Base-by-base conservation (phyloP, 2,888 invertebrate species). In the Cephonodes hylas region DNA sequence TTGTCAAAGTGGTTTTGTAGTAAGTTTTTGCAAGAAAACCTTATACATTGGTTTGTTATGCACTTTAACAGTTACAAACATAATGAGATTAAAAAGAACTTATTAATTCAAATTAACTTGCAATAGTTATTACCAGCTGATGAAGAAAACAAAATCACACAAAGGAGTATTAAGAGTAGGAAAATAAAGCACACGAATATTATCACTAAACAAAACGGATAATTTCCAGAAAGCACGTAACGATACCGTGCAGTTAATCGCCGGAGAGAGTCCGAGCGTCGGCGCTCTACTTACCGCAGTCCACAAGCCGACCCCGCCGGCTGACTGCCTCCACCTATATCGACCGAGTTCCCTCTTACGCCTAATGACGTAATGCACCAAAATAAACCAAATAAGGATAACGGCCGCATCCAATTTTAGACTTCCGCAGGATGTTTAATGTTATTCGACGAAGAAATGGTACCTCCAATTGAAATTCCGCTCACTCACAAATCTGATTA, bases 321-420 rank as follows among this genome's bases (percentile, higher is more conserved):
- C 67, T n/a, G n/a, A n/a, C 65, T 63, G 72, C 66, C 27, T 31
- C 53, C 68, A 69, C 61, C 66, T 69, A 69, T 66, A 74, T 68
- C 75, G 77, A 79, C 74, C 74, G 75, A 72, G 75, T 74, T 75
- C 74, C 80, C 72, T 73, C 69, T 56, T 73, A 72, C 60, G 76
- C 76, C 77, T 77, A 85, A 87, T 93, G 92, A 93, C 92, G 93
- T 93, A 92, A 93, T 92, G 85, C 74, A 86, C 90, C 85, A 91
- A 91, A 92, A 91, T 92, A 91, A 89, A 89, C 88, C 84, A 80
- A 88, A 81, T 86, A 89, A 75, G 89, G 89, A 86, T 86, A 85
- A 84, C 79, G 73, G 70, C 70, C 67, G 64, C 42, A 61, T 64
- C 64, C 72, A 70, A 79, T 76, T 80, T 74, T 80, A 75, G 72